Percentiles rank a stretch among this genome's conserved stretches.
Conservation (phyloP, 2,888 invertebrate species). For the Marasmarcha lunaedactyla region DNA sequence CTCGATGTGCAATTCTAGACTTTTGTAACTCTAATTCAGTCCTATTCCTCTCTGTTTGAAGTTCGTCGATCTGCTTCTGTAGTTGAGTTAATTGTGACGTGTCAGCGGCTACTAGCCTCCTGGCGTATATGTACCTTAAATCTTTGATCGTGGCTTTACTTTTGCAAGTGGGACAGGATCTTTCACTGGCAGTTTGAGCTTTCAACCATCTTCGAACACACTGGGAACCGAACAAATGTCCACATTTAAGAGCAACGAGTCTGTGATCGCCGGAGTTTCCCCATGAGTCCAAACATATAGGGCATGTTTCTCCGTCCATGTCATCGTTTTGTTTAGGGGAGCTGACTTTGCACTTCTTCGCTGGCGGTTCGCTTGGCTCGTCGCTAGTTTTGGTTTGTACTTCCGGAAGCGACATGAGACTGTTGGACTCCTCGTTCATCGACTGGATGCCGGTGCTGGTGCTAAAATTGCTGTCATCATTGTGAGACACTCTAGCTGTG, state of each 20-base stretch:
- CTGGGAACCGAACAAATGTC: slow-evolving; percentile 88
- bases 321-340: slow-evolving; percentile 37
- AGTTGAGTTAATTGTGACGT: slow-evolving; percentile 80
- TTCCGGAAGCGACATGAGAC: slow-evolving; percentile 21
- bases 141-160: slow-evolving; percentile 76
- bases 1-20: slow-evolving; percentile 37
- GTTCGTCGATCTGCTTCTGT: slow-evolving; percentile 70
- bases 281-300: slow-evolving; percentile 92
- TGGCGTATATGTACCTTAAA: slow-evolving; percentile 83
- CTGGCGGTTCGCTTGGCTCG: slow-evolving; percentile 29
- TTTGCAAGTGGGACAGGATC: slow-evolving; percentile 91
- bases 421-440: slow-evolving; percentile 22
- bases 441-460: slow-evolving; percentile 12
- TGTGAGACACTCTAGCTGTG: slow-evolving; percentile 14
- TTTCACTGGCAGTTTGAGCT: slow-evolving; percentile 60
- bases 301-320: slow-evolving; percentile 80
- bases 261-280: slow-evolving; percentile 88
- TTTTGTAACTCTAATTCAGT: slow-evolving; percentile 73
- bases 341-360: slow-evolving; percentile 36
- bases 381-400: slow-evolving; percentile 8
- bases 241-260: slow-evolving; percentile 88
- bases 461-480: slow-evolving; percentile 15
- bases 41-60: slow-evolving; percentile 68
- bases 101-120: slow-evolving; percentile 80
- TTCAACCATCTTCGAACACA: slow-evolving; percentile 85